Conservation (phyloP, 2,797 vertebrate genomes). For the Ambastaia sidthimunki region DNA sequence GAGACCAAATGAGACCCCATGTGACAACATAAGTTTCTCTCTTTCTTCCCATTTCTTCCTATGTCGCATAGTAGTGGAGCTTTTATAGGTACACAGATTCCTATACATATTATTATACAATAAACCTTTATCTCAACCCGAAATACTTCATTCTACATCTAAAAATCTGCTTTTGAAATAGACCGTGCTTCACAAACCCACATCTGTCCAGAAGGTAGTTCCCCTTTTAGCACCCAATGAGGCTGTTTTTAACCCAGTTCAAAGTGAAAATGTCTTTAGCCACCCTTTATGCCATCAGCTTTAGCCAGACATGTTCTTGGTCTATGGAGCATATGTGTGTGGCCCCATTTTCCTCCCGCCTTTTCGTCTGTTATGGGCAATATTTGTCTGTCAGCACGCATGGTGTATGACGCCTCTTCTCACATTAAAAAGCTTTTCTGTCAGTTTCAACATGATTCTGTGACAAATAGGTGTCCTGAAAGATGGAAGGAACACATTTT, state of each 20-base stretch:
- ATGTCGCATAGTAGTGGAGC: not conserved
- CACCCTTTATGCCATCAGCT: constrained; percentile 49
- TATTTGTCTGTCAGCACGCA: constrained; percentile 46
- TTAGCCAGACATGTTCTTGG: constrained; percentile 12
- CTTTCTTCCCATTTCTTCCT: constrained; percentile 3
- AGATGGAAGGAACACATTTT: not conserved
- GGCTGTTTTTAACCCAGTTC: not conserved
- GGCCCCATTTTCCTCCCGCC: constrained; percentile 18
- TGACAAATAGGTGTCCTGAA: constrained; percentile 21
- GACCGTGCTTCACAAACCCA: not conserved
- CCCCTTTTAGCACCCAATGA: not conserved
- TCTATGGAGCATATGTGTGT: constrained; percentile 17
- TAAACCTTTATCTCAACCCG: not conserved
- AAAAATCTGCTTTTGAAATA: not conserved
- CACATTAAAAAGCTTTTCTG: constrained; percentile 25
- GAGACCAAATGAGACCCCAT: too few species aligned
- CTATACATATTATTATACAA: not conserved
- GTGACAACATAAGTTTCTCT: not conserved
- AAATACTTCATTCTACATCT: not conserved
- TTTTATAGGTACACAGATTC: not conserved
- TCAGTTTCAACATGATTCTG: constrained; percentile 4
- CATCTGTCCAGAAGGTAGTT: not conserved
- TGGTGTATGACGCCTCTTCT: not conserved
- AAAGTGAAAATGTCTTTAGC: not conserved
- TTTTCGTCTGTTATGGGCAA: constrained; percentile 30